These are phyloP conservation scores for Apolygus lucorum DNA, from an alignment of 1,140 invertebrate genomes.

Conservation along the genomic window DNA sequence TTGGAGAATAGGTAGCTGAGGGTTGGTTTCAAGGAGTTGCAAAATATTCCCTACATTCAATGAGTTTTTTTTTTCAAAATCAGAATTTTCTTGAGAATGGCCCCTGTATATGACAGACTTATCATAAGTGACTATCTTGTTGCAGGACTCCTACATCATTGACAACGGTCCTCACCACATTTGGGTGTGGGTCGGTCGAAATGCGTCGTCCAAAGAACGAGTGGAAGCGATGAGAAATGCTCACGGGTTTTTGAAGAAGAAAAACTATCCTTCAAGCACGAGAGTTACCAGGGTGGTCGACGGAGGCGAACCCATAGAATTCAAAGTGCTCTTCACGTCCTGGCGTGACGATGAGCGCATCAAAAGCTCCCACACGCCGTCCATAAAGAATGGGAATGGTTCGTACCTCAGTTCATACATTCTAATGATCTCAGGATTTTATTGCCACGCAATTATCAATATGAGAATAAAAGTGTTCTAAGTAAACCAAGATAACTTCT, in stretches of 20 bases:
- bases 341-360: slow-evolving; percentile 49
- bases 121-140: slow-evolving; percentile 27
- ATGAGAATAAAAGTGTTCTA: too few relatives aligned
- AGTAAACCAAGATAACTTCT: too few relatives aligned
- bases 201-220: slow-evolving; percentile 57
- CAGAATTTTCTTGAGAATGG: too few relatives aligned
- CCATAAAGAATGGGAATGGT: too few relatives aligned
- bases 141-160: slow-evolving; percentile 72
- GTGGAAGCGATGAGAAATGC: slow-evolving; percentile 75
- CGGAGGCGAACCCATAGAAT: slow-evolving; percentile 74
- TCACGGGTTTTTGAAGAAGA: slow-evolving; percentile 80
- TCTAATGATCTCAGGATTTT: too few relatives aligned
- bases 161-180: slow-evolving; percentile 78
- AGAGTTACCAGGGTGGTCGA: slow-evolving; percentile 72
- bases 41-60: too few relatives aligned
- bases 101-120: too few relatives aligned
- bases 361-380: neutral
- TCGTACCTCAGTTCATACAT: too few relatives aligned
- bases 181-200: slow-evolving; percentile 86
- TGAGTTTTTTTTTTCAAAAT: too few relatives aligned
- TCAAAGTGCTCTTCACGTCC: slow-evolving; percentile 67
- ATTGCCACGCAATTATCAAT: too few relatives aligned
- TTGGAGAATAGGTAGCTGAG: too few relatives aligned
- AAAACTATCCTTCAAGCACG: slow-evolving; percentile 63
- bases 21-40: too few relatives aligned